Evolutionary conservation across 2,888 invertebrate species (phyloP).

Genomic region (Brachyptera risi): DNA sequence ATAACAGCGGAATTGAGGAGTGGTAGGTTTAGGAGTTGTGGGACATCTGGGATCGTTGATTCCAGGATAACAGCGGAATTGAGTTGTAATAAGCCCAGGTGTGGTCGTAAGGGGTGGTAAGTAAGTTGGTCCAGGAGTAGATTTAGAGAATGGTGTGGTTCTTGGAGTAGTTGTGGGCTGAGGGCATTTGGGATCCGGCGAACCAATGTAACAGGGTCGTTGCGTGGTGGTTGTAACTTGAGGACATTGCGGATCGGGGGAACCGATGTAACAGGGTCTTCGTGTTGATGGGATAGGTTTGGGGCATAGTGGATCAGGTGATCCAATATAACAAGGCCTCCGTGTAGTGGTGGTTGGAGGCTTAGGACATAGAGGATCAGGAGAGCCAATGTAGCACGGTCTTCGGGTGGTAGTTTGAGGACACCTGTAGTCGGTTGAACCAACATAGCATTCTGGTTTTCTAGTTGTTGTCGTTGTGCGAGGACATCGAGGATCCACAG

Average conservation of each 20-base stretch:
- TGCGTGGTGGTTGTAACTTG: not conserved
- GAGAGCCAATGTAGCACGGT: conserved; percentile 40
- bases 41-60: conserved; percentile 34
- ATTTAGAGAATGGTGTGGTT: conserved; percentile 24
- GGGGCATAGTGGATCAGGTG: conserved; percentile 33
- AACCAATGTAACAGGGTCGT: not conserved
- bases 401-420: not conserved
- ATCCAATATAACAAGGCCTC: conserved; percentile 36
- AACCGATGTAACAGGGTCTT: too few relatives aligned
- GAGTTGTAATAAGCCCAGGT: not conserved
- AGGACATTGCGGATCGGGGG: too few relatives aligned
- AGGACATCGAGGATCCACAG: conserved; percentile 3
- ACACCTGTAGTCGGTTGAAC: conserved; percentile 26
- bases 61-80: conserved; percentile 38
- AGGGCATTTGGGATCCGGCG: conserved; percentile 40
- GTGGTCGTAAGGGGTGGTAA: conserved; percentile 22
- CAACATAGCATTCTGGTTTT: conserved; percentile 41
- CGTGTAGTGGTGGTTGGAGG: not conserved
- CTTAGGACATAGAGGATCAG: conserved; percentile 35
- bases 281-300: conserved; percentile 27
- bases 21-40: conserved; percentile 22
- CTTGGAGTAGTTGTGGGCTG: conserved; percentile 31
- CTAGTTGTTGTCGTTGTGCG: conserved; percentile 38
- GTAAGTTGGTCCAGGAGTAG: conserved; percentile 16
- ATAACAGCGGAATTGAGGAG: conserved; percentile 32